A percentile compares a stretch with the other conserved stretches of the same genome.
Conservation (phyloP, 2,888 invertebrate species). For the Lochmaea crataegi region DNA sequence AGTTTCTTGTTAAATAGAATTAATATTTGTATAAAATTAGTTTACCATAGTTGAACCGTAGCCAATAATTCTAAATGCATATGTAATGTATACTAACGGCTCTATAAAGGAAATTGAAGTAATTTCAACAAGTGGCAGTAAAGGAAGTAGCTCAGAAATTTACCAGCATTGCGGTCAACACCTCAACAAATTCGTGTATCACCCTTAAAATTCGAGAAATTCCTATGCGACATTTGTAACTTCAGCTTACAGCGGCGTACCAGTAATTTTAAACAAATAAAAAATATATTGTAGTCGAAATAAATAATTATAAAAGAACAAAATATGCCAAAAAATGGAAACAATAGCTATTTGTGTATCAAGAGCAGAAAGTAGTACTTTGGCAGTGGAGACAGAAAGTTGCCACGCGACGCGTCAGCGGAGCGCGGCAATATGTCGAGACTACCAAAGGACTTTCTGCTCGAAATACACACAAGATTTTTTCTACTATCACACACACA, state of each 20-base stretch:
- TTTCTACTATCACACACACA: no score
- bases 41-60: neutral
- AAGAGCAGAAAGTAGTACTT: no score
- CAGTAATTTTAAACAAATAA: neutral
- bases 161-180: slow-evolving; percentile 7
- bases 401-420: no score
- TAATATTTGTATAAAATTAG: neutral
- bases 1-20: no score
- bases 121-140: slow-evolving; percentile 7
- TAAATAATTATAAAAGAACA: neutral
- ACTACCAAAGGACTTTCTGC: no score
- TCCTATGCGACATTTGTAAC: neutral
- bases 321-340: neutral
- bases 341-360: no score
- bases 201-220: neutral
- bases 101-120: neutral
- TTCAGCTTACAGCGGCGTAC: neutral
- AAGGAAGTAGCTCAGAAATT: neutral
- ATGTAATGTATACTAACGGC: neutral
- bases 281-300: neutral
- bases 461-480: no score
- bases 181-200: neutral
- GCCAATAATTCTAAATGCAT: neutral
- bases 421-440: no score
- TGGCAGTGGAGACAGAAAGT: no score